These are phyloP conservation scores for Pomacea maculata DNA, from an alignment of 1,140 invertebrate genomes.

Conservation along the genomic window DNA sequence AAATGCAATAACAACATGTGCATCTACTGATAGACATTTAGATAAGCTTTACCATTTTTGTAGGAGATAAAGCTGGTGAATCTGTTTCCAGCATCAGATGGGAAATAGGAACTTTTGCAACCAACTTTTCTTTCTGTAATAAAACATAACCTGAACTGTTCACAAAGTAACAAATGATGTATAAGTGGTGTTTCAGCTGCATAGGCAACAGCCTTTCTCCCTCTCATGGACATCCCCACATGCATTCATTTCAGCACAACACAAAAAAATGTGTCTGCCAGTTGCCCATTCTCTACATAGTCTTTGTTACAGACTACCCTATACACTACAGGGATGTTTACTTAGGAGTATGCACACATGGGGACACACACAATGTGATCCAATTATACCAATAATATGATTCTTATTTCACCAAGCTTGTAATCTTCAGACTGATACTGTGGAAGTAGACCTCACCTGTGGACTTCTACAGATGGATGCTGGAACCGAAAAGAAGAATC, in stretches of 20 bases:
- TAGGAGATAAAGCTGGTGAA: conserved; percentile 56
- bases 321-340: background rate
- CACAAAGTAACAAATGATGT: background rate
- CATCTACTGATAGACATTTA: background rate
- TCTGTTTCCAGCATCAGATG: conserved; percentile 58
- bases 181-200: background rate
- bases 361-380: conserved; percentile 6
- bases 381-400: background rate
- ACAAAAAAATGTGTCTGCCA: background rate
- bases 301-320: background rate
- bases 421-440: background rate
- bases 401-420: background rate
- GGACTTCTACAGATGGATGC: conserved; percentile 60
- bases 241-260: background rate
- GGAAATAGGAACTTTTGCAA: conserved; percentile 49
- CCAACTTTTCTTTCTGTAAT: conserved; percentile 51
- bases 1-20: background rate
- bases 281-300: background rate
- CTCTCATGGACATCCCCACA: background rate
- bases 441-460: conserved; percentile 44
- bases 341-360: background rate
- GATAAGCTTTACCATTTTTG: conserved; percentile 45
- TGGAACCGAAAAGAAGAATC: conserved; percentile 65
- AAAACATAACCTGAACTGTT: background rate
- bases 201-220: background rate